Conservation (phyloP, 2,797 vertebrate species). For the Muscicapa striata region DNA sequence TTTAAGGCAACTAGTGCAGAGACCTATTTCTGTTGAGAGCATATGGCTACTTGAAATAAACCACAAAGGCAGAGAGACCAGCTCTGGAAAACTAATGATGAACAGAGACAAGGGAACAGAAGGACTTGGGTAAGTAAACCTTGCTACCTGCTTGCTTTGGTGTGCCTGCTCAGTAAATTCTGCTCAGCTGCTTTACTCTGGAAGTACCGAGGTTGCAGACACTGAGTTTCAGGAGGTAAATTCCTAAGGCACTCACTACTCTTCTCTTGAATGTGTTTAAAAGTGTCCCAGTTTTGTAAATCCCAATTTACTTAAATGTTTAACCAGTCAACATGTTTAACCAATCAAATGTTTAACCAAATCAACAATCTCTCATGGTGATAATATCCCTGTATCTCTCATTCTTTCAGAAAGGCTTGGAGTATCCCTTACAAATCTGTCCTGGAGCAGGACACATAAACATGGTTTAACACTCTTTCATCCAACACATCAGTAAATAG, state of each 20-base stretch:
- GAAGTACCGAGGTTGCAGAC: background rate
- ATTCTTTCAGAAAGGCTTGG: background rate
- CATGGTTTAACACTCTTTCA: background rate
- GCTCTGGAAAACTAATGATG: background rate
- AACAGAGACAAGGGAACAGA: background rate
- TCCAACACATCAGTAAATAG: background rate
- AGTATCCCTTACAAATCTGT: background rate
- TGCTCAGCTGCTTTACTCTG: background rate
- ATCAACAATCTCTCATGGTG: background rate
- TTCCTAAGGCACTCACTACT: background rate
- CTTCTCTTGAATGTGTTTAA: background rate
- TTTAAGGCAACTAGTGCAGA: background rate
- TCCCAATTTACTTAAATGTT: background rate
- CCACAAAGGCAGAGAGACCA: background rate
- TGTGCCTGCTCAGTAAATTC: background rate
- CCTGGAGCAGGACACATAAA: background rate
- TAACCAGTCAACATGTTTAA: too few relatives aligned
- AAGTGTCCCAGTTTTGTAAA: background rate
- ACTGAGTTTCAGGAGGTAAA: background rate
- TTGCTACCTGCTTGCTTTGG: background rate
- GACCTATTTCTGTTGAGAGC: background rate
- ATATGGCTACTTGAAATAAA: background rate
- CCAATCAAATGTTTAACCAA: background rate
- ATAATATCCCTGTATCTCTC: background rate
- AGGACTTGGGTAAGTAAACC: background rate